Base-by-base conservation (phyloP, 1,140 invertebrate species). In the Orchesella cincta region DNA sequence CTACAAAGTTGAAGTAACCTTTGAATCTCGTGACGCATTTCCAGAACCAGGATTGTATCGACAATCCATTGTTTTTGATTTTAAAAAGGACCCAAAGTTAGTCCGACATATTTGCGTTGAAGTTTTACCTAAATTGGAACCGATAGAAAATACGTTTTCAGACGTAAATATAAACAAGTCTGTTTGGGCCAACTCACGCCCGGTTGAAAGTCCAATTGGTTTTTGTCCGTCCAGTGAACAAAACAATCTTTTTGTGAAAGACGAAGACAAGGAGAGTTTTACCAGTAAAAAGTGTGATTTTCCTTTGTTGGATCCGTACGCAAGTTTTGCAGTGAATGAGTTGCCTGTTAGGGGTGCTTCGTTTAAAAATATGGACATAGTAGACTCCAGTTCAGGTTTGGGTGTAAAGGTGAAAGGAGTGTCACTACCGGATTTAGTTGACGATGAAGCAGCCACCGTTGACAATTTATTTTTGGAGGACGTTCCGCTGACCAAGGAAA, bases 71-170 rank as follows among this genome's bases (percentile, higher is more conserved):
- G 71, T 73, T 28, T 73, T 73, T 39, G 71, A 73, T 29, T 73
- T 73, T 46, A 73, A 73, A 28, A 73, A 73, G 26, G 71, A 73
- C 26, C 71, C 71, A 3, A 73, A 73, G 46, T n/a, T 73, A 23
- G 39, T 36, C 23, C 36, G 46, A 33, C 26, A 67, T 33, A 67
- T 67, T 31, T 29, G 28, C 14, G 62, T 67, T 29, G 62, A 67
- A 67, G 62, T 67, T 2, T 31, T 67, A 8, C 62, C 62, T 31
- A 67, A 67, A 67, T 5, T 67, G 8, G 62, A 67, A 29, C 62
- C 62, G 5, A 67, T 67, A 8, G 62, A 29, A 31, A 33, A 29
- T 31, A 26, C 29, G 12, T 23, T 67, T 31, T 5, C 29, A 8
- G 8, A 12, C 20, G 20, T 46, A 12, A 46, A n/a, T n/a, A 8